phyloP scores from a whole-genome alignment of 2,888 invertebrate species.

The Cancer borealis region DNA sequence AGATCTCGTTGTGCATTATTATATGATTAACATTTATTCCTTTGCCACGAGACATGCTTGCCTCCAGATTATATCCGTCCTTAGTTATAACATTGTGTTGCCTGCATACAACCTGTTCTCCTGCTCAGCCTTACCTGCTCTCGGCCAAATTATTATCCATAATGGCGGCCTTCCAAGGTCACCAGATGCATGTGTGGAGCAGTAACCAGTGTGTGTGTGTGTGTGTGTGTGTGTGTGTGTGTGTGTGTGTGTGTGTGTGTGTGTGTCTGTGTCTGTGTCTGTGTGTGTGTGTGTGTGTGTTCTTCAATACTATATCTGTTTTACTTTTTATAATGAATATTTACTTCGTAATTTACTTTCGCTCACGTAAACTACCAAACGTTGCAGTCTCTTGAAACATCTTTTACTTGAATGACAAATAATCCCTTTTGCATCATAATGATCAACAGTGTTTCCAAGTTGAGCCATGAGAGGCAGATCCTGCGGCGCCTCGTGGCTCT shows the following conservation, averaged over 20 bases:
- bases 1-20: background rate
- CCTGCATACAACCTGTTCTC: slow-evolving; percentile 2
- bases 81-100: background rate
- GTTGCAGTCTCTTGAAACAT: background rate
- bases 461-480: no score
- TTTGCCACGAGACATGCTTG: background rate
- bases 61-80: background rate
- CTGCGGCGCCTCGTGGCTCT: background rate
- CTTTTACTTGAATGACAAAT: background rate
- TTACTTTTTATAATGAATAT: background rate
- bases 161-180: background rate
- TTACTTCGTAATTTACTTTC: background rate
- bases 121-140: background rate
- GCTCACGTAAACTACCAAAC: background rate
- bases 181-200: background rate
- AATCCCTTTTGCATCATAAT: background rate
- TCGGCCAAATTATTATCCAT: background rate
- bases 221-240: background rate
- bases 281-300: background rate
- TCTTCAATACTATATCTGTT: background rate
- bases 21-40: slow-evolving; percentile 23
- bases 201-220: background rate
- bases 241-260: no score
- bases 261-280: background rate
- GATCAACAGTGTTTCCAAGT: background rate